Percentiles rank a stretch among this genome's conserved stretches.
phyloP scores from a whole-genome alignment of 1,140 invertebrate genomes.

The Sycophaga agraensis region DNA sequence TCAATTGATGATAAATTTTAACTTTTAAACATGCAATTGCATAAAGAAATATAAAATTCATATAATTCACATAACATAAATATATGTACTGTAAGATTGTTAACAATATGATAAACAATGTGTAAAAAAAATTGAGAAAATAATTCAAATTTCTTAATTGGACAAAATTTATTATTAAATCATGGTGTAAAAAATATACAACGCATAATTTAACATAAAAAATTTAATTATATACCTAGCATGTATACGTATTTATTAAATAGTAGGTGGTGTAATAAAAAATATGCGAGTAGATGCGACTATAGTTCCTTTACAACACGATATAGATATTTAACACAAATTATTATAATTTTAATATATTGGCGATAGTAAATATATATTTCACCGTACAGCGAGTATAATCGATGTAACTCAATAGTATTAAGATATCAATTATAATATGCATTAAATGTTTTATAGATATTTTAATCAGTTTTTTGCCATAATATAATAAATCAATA shows the following conservation, averaged over 20 bases:
- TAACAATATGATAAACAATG: too few species aligned
- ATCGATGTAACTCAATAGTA: conserved; percentile 16
- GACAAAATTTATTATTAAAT: conserved; percentile 5
- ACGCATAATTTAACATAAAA: neutral
- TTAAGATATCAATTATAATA: conserved; percentile 16
- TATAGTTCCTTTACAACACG: conserved; percentile 44
- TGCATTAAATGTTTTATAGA: conserved; percentile 10
- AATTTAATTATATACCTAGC: too few species aligned
- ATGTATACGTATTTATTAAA: too few species aligned
- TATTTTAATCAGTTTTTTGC: neutral
- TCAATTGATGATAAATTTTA: too few species aligned
- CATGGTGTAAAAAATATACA: neutral
- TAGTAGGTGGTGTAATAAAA: conserved; percentile 12
- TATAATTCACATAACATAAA: too few species aligned
- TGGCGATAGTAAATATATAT: conserved; percentile 14
- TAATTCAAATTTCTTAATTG: neutral
- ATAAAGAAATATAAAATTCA: too few species aligned
- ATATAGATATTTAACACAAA: conserved; percentile 39
- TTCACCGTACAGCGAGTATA: conserved; percentile 3
- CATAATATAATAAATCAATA: neutral
- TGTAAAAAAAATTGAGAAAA: too few species aligned
- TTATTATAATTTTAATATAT: conserved; percentile 36
- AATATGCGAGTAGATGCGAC: conserved; percentile 34
- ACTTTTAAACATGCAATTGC: too few species aligned
- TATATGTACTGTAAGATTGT: too few species aligned